Evolutionary conservation across 2,888 invertebrate species (phyloP), one percentile per base, ranked within the genome.

Genomic region (Achlya flavicornis): DNA sequence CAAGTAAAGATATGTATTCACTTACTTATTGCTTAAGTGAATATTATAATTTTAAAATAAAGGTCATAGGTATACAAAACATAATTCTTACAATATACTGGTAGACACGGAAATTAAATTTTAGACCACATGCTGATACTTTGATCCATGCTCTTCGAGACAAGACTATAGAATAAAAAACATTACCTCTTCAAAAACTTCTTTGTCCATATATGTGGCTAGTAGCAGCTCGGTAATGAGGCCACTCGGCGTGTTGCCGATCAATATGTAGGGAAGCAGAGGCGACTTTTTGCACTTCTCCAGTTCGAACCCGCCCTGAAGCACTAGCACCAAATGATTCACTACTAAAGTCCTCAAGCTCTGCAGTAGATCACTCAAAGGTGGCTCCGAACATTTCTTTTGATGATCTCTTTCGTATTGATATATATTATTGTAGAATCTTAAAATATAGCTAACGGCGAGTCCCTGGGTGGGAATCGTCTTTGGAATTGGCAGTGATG

Each of bases 321-420:
- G 83, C 76, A 94, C 89, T 79, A 95, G 89, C 94, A 96, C 89
- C 95, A 96, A 73, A 91, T 94, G 84, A 75, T 91, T 89, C 71
- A 94, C 92, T 57, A 95, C 82, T 78, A 95, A 93, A 64, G 94
- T 93, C 70, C 95, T 90, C 72, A 95, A 80, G 78, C 89, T 94
- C 67, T 92, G 91, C 63, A 97, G 87, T 61, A 97, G 89, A 72
- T 96, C 96, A 79, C 96, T 96, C 68, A 97, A 85, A 7, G 97
- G 97, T 3, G 96, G 96, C 71, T 96, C 95, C 68, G 96, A 97
- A 74, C 96, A 96, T 82, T 95, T 95, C 92, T 97, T 97, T 26
- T 97, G 96, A 82, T 97, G 95, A 80, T 96, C 96, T 74, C 96
- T 92, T 84, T 97, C 97, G 83, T 97, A 97, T 0, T 95, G 83